Base-by-base conservation (phyloP, 2,888 invertebrate genomes). In the Eutolmus rufibarbis region DNA sequence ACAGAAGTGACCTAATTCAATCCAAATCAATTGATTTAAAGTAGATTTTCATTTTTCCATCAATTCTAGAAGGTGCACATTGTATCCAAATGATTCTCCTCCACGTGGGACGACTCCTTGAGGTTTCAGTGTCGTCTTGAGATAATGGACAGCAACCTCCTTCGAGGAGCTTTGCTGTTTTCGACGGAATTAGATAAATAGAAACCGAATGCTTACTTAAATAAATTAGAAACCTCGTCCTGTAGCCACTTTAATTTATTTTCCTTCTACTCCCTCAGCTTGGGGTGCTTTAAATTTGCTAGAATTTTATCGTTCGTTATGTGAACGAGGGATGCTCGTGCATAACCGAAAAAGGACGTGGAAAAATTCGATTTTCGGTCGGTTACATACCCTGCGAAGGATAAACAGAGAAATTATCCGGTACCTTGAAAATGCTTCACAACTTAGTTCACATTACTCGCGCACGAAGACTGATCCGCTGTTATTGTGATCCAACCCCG, bases 1-100 rank as follows among this genome's bases (percentile, higher is more conserved):
- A 79, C 79, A 51, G 79, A 46, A 79, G 79, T 51, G 79, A 46
- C 79, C 79, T 31, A 79, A 79, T 79, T 79, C 51, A 46, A 79
- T 79, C 28, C 7, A 79, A 51, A 79, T 34, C 79, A 79, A 79
- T 79, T 79, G 79, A 79, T 79, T 79, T 51, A 43, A 40, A 79
- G 79, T 79, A 51, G 46, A 31, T 34, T 79, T 79, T 51, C 79
- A 79, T 12, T 66, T 12, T 23, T 28, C 28, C 4, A 9, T 66
- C 66, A 66, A 28, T 66, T 66, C 66, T 28, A 8, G 3, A 28
- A 66, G 23, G 66, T 12, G 23, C 9, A 66, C 19, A 66, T 12
- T 28, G 66, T 66, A 66, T 19, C 28, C 12, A 66, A 66, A 66
- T 23, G 66, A 66, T 66, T 1, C 28, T 9, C 12, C 23, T 66